A percentile compares a stretch with the other conserved stretches of the same genome.
Conservation (phyloP, 2,113 vertebrate species). For the Neoarius graeffei region DNA sequence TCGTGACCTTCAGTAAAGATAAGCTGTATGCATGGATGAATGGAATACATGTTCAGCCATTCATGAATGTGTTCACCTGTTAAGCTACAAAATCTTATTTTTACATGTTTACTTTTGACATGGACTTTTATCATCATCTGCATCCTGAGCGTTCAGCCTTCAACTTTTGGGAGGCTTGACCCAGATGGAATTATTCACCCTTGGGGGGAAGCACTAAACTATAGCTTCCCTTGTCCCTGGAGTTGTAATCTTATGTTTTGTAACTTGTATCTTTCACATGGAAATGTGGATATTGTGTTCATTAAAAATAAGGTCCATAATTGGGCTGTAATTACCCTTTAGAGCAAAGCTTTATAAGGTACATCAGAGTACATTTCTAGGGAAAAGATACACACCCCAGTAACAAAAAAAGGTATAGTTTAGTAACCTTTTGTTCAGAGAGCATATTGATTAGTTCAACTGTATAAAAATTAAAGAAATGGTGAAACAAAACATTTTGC, state of each 20-base stretch:
- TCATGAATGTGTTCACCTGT: not conserved
- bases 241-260: not conserved
- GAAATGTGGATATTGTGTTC: not conserved
- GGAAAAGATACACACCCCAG: not conserved
- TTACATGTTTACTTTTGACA: not conserved
- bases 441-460: too few species aligned
- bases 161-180: not conserved
- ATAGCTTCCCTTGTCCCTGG: not conserved
- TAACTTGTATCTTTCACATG: not conserved
- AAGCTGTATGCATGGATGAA: not conserved
- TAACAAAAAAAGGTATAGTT: not conserved
- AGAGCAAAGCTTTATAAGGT: not conserved
- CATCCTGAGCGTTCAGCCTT: not conserved
- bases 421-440: too few species aligned
- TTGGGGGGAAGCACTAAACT: too few species aligned
- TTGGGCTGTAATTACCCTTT: not conserved
- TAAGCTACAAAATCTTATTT: not conserved
- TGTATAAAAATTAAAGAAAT: too few species aligned
- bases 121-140: not conserved
- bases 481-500: too few species aligned
- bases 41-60: not conserved
- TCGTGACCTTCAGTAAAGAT: too few species aligned
- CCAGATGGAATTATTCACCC: not conserved
- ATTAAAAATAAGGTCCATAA: not conserved
- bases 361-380: not conserved